Percentiles rank a stretch among this genome's conserved stretches.
phyloP scores from a whole-genome alignment of 2,113 vertebrate species.

The Odontesthes bonariensis region DNA sequence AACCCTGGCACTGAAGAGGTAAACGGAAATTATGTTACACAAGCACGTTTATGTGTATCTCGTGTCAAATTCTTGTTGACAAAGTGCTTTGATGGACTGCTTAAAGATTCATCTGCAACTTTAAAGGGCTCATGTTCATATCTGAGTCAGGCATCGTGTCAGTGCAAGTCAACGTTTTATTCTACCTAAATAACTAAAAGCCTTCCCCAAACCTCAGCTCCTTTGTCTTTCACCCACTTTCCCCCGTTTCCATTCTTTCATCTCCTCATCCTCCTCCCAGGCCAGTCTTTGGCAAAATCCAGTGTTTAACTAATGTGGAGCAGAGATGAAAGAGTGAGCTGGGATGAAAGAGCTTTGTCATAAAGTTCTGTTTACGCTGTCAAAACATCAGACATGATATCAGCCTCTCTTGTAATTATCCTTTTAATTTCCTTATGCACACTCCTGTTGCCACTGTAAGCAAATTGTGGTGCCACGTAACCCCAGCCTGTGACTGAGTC shows the following conservation, averaged over 20 bases:
- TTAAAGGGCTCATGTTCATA: not conserved
- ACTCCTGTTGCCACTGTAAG: not conserved
- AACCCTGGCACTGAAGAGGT: not conserved
- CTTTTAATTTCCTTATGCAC: conserved; percentile 36
- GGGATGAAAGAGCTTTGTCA: conserved; percentile 51
- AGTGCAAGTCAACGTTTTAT: conserved; percentile 9
- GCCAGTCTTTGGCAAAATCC: conserved; percentile 18
- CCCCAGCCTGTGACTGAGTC: not conserved
- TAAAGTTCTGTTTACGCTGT: conserved; percentile 52
- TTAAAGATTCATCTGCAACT: not conserved
- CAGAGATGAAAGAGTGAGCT: conserved; percentile 42
- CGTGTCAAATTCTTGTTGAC: not conserved
- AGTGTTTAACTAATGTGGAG: conserved; percentile 50
- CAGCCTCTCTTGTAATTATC: conserved; percentile 45
- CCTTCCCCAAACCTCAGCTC: not conserved
- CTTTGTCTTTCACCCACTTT: conserved; percentile 41
- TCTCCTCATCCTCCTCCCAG: conserved; percentile 20
- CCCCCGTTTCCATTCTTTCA: conserved; percentile 40
- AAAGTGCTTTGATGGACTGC: not conserved
- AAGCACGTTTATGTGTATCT: not conserved
- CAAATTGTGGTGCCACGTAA: conserved; percentile 27
- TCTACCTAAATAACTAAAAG: conserved; percentile 14
- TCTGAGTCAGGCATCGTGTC: conserved; percentile 3
- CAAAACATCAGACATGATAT: conserved; percentile 32
- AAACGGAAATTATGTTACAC: not conserved